A percentile compares a stretch with the other conserved stretches of the same genome.
Evolutionary conservation across 2,113 vertebrate species (phyloP).

Genomic region (Microtus pennsylvanicus): DNA sequence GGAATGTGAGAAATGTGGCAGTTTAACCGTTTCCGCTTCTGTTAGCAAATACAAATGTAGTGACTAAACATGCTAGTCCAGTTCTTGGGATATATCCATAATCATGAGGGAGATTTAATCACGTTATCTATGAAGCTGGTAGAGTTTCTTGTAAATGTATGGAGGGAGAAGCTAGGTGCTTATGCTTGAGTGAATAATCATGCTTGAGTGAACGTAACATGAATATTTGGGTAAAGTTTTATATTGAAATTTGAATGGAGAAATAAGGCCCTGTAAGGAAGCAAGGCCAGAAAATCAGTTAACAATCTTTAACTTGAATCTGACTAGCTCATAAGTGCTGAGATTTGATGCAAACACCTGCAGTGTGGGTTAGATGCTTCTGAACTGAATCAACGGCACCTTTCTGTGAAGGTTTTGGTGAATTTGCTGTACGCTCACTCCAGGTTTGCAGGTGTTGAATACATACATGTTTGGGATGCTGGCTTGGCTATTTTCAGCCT

Average conservation of each 20-base stretch:
- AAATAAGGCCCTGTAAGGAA: slow-evolving; percentile 35
- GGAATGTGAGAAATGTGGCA: slow-evolving; percentile 27
- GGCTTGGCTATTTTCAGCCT: slow-evolving; percentile 33
- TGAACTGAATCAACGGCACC: not conserved
- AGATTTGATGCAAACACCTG: slow-evolving; percentile 23
- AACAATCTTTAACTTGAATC: not conserved
- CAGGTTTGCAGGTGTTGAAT: not conserved
- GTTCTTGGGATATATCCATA: not conserved
- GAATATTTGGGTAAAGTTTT: slow-evolving; percentile 48
- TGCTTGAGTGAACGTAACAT: not conserved
- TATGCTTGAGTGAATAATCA: not conserved
- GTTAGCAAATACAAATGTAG: not conserved
- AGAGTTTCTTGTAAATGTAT: slow-evolving; percentile 1
- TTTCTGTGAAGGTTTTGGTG: slow-evolving; percentile 16
- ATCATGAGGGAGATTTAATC: not conserved
- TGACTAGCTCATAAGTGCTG: not conserved
- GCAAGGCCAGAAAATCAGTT: not conserved
- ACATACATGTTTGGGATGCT: not conserved
- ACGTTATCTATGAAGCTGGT: not conserved
- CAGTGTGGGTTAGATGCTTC: slow-evolving; percentile 14
- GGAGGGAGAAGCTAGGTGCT: slow-evolving; percentile 18
- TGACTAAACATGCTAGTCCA: not conserved
- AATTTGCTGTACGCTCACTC: slow-evolving; percentile 20
- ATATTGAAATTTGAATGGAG: slow-evolving; percentile 43
- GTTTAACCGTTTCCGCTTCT: slow-evolving; percentile 21